Conservation (phyloP, 2,797 vertebrate genomes). For the Syncerus caffer region DNA sequence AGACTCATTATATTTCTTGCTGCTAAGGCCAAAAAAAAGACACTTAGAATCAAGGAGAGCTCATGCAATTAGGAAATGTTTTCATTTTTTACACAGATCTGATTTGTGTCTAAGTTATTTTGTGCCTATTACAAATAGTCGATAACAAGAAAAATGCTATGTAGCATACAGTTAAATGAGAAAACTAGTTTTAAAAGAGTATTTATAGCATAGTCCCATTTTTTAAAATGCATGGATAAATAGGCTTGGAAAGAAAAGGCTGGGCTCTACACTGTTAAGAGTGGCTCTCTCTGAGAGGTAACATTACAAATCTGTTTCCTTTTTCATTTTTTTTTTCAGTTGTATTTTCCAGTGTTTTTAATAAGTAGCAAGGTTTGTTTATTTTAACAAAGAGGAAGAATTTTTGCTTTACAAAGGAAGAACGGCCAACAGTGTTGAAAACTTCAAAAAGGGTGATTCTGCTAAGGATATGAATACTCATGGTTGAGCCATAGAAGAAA, state of each 20-base stretch:
- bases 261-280: not conserved
- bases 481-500: not conserved
- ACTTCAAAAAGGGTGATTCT: not conserved
- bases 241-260: not conserved
- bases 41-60: not conserved
- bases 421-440: not conserved
- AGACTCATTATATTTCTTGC: not conserved
- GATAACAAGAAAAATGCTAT: not conserved
- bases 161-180: not conserved
- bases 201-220: not conserved
- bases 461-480: not conserved
- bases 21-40: not conserved
- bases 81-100: not conserved
- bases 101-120: not conserved
- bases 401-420: constrained; percentile 9
- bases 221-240: not conserved
- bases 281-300: not conserved
- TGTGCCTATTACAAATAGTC: not conserved
- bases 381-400: not conserved
- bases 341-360: constrained; percentile 13
- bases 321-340: not conserved
- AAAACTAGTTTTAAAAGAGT: not conserved
- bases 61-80: not conserved
- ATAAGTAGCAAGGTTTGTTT: not conserved
- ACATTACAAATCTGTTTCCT: not conserved